Base-by-base conservation (phyloP, 1,140 invertebrate genomes). In the Caenorhabditis brenneri region DNA sequence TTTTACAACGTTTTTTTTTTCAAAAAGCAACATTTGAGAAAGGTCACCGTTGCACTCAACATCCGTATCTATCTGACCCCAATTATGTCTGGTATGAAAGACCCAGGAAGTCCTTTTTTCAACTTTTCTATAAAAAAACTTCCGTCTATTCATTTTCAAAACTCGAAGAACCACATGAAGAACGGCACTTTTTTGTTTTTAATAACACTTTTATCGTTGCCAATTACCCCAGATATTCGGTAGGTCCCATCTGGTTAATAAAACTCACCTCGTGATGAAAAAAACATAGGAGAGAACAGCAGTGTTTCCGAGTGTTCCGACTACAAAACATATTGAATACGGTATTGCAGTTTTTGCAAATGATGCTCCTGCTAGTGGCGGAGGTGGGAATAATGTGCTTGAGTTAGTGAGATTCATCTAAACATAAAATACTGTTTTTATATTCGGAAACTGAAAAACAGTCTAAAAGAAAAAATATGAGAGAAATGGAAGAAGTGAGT, bases 211-310 rank as follows among this genome's bases (percentile, higher is more conserved):
- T 51, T 33, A 55, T 48, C 33, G 16, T 58, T 24, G 2, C 36
- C 0, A 29, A 39, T 36, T 7, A 22, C 19, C 79, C 29, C 16
- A 42, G n/a, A 42, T 6, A 16, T n/a, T 29, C 24, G 9, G 53
- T 5, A 5, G 69, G 22, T 31, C 19, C n/a, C 69, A 79, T 84
- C 33, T 69, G 60, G 39, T 12, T 16, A 10, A 5, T 27, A 2
- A 27, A 48, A 22, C 55, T 51, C 36, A 85, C 84, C 84, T 81
- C 27, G 84, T 85, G 22, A 85, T 81, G 51, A 81, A 85, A 48
- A 81, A 85, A 5, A 85, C 84, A 55, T 85, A 85, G 33, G 51
- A 49, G 27, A 85, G 80, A 24, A 85, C 84, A 53, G 84, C 79
- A 15, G 80, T 81, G 42, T 85, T 85, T 12, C 84, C 84, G n/a